Conservation (phyloP, 2,113 vertebrate genomes). For the Harpagus bidentatus region DNA sequence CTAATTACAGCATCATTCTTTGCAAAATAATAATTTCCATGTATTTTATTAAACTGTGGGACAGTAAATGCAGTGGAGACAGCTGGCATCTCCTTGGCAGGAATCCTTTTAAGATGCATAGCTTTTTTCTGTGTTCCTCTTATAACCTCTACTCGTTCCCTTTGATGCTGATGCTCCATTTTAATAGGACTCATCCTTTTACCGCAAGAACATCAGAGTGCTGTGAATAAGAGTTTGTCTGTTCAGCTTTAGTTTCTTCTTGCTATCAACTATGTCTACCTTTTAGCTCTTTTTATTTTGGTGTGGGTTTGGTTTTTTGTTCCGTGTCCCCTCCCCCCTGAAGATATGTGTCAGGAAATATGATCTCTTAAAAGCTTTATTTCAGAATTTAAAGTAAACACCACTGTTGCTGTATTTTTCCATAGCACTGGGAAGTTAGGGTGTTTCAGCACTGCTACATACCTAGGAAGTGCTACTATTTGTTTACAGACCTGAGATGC, state of each 20-base stretch:
- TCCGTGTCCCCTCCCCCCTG: too few species aligned
- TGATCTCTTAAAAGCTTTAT: neutral
- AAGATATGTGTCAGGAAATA: neutral
- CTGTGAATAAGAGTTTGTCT: neutral
- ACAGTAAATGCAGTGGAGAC: neutral
- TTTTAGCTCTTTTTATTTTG: neutral
- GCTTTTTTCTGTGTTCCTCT: neutral
- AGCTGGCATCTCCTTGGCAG: neutral
- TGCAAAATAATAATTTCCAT: neutral
- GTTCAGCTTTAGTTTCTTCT: slow-evolving; percentile 1
- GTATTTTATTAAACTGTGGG: neutral
- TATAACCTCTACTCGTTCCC: neutral
- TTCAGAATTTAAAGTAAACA: neutral
- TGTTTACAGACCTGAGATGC: neutral
- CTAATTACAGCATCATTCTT: neutral
- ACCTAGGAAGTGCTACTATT: neutral
- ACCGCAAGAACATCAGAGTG: neutral
- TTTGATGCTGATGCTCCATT: neutral
- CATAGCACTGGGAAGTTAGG: neutral
- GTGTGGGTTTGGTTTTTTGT: too few species aligned
- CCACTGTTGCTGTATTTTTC: neutral
- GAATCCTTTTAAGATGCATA: neutral
- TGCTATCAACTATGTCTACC: neutral
- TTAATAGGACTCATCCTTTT: slow-evolving; percentile 34
- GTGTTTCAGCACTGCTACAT: neutral